Evolutionary conservation across 2,113 vertebrate genomes (phyloP).

Genomic region (Campylomormyrus tamandua): DNA sequence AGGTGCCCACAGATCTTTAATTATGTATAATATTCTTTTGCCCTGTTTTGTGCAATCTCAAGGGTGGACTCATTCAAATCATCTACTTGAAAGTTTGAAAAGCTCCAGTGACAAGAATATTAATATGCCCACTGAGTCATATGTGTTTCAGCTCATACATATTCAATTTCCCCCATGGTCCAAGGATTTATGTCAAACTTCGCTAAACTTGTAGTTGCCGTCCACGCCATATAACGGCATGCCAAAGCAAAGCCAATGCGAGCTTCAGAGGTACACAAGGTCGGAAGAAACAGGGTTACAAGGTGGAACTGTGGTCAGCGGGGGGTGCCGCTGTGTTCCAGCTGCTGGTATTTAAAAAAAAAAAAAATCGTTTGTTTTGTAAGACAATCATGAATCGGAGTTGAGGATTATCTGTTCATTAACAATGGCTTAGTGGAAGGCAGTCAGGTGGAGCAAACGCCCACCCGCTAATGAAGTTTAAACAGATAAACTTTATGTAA

Average conservation of each 20-base stretch:
- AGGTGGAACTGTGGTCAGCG: constrained; percentile 36
- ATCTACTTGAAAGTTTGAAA: constrained; percentile 98
- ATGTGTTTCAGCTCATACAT: constrained; percentile 99
- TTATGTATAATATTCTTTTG: constrained; percentile 81
- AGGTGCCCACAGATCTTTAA: constrained; percentile 72
- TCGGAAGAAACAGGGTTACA: constrained; percentile 45
- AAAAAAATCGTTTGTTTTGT: constrained; percentile 77
- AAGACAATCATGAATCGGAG: constrained; percentile 86
- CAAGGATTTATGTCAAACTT: constrained; percentile 99
- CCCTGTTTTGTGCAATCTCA: constrained; percentile 83
- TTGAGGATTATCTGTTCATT: constrained; percentile 99
- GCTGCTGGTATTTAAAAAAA: constrained; percentile 48
- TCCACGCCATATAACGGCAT: constrained; percentile 97
- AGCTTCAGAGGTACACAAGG: constrained; percentile 60
- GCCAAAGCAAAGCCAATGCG: constrained; percentile 94
- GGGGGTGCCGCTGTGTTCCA: constrained; percentile 40
- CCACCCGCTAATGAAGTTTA: constrained; percentile 98
- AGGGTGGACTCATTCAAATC: constrained; percentile 87
- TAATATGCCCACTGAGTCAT: constrained; percentile 98
- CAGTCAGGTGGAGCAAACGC: constrained; percentile 90
- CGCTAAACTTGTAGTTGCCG: constrained; percentile 92
- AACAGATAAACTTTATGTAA: constrained; percentile 99
- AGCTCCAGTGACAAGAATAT: constrained; percentile 98
- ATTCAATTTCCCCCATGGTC: constrained; percentile 98
- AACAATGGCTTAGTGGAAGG: constrained; percentile 95